Percentiles rank a stretch among this genome's conserved stretches.
phyloP scores from a whole-genome alignment of 1,140 invertebrate genomes.

The Lepidotrigona ventralis region DNA sequence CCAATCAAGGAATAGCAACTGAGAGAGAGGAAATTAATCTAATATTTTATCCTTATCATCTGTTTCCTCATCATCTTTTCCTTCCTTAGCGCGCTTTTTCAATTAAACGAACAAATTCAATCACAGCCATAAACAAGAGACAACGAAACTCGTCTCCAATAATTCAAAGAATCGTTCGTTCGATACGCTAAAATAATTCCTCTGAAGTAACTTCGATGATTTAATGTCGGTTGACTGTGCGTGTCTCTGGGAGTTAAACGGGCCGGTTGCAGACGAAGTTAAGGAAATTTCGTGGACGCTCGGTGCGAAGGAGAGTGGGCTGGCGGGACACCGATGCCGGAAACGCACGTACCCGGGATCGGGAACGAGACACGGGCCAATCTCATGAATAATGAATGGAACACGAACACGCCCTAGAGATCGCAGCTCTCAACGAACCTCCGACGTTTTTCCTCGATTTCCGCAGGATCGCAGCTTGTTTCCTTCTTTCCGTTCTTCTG shows the following conservation, averaged over 20 bases:
- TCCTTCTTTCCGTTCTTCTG: not conserved
- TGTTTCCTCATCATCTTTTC: too few relatives aligned
- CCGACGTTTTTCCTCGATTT: not conserved
- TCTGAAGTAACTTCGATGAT: not conserved
- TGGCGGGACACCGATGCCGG: not conserved
- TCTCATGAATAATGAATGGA: constrained; percentile 33
- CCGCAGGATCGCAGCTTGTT: not conserved
- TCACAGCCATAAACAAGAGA: too few relatives aligned
- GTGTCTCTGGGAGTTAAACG: not conserved
- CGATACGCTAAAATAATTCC: not conserved
- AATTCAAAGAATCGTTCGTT: not conserved
- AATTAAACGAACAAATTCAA: too few relatives aligned
- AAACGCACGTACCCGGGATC: constrained; percentile 15
- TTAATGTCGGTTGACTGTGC: not conserved
- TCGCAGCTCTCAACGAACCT: not conserved
- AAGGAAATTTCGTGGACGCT: not conserved
- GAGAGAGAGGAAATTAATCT: too few relatives aligned
- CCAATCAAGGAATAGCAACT: too few relatives aligned
- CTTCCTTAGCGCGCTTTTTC: too few relatives aligned
- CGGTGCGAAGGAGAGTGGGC: not conserved
- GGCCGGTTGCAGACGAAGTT: too few relatives aligned
- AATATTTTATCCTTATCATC: too few relatives aligned
- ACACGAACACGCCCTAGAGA: not conserved
- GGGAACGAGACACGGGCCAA: not conserved
- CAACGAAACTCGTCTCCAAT: too few relatives aligned